These are phyloP conservation scores for Sitophilus oryzae DNA, from an alignment of 1,140 invertebrate species.

Conservation along the genomic window DNA sequence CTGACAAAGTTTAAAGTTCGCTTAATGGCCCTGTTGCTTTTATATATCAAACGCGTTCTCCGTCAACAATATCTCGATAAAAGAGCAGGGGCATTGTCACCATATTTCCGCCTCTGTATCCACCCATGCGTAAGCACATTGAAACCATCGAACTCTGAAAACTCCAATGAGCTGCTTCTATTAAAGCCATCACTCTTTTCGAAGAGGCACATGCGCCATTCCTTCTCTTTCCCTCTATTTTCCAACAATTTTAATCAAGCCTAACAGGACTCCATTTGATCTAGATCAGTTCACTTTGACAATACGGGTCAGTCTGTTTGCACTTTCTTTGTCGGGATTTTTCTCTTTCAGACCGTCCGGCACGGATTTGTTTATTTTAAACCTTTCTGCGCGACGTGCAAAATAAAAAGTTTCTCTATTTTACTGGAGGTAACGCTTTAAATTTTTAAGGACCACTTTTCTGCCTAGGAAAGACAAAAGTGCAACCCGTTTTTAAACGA, in stretches of 20 bases:
- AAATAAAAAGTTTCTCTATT: no score
- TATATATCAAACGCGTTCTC: no score
- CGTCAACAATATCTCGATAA: no score
- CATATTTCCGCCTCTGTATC: not conserved
- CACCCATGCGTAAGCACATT: not conserved
- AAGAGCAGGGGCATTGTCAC: not conserved
- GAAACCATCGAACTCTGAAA: not conserved
- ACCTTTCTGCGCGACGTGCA: no score
- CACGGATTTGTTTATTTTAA: not conserved
- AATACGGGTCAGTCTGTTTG: slow-evolving; percentile 11
- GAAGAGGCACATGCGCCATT: slow-evolving; percentile 21
- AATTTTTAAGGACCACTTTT: no score
- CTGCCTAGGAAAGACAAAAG: no score
- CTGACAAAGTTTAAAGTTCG: no score
- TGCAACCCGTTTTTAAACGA: no score
- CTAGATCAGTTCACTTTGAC: slow-evolving; percentile 28
- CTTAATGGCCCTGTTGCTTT: no score
- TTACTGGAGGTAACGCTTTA: no score
- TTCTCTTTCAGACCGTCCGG: not conserved
- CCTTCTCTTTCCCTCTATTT: not conserved
- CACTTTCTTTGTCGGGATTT: not conserved
- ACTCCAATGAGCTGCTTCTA: not conserved
- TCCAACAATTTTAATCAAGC: slow-evolving; percentile 26
- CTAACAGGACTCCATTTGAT: slow-evolving; percentile 27
- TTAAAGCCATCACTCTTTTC: not conserved